These are phyloP conservation scores for Cerastis rubricosa DNA, from an alignment of 2,888 invertebrate species.

Conservation along the genomic window DNA sequence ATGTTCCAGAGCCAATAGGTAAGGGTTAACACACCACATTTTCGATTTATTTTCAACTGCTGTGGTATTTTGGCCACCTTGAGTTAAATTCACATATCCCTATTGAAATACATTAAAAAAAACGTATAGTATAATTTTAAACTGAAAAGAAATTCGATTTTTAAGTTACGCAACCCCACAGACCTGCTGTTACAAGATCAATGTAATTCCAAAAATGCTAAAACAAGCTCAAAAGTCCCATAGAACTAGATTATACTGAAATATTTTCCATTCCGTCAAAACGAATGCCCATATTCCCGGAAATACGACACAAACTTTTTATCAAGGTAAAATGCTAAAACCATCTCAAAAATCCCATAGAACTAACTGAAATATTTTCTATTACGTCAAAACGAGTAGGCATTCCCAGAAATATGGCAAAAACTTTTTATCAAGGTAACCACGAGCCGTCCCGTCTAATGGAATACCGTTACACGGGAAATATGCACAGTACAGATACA, in stretches of 20 bases:
- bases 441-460: no score
- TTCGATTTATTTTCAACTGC: neutral
- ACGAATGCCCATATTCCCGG: neutral
- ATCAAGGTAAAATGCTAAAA: neutral
- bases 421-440: slow-evolving; percentile 7
- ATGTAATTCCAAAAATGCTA: neutral
- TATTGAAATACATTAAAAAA: no score
- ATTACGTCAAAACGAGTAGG: neutral
- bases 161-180: no score
- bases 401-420: slow-evolving; percentile 1
- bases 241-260: slow-evolving; percentile 9
- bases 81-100: neutral
- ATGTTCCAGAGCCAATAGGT: slow-evolving; percentile 92
- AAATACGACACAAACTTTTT: slow-evolving; percentile 15
- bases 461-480: slow-evolving; percentile 32
- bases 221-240: neutral
- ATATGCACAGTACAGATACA: slow-evolving; percentile 33
- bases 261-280: slow-evolving; percentile 16
- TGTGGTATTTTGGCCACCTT: neutral
- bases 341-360: neutral
- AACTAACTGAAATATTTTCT: slow-evolving; percentile 13
- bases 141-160: neutral
- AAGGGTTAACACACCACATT: slow-evolving; percentile 23
- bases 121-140: neutral
- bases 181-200: neutral